Percentiles rank a stretch among this genome's conserved stretches.
These are phyloP conservation scores for Tarsius wallacei DNA, from an alignment of 2,797 vertebrate species.

Conservation along the genomic window DNA sequence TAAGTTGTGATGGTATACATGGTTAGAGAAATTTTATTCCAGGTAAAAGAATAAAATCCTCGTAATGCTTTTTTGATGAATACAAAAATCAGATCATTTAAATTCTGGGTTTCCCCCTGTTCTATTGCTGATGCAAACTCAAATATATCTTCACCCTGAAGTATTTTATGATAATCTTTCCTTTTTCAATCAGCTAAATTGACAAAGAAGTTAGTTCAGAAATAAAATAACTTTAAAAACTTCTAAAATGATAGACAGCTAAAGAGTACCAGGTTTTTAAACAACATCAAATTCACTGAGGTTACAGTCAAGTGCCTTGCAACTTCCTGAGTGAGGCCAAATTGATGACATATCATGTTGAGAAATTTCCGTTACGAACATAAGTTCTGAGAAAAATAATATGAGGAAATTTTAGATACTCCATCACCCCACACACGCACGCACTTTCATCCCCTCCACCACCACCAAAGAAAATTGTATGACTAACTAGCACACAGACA, in stretches of 20 bases:
- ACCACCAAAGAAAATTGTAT: background rate
- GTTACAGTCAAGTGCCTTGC: conserved; percentile 65
- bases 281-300: conserved; percentile 56
- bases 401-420: conserved; percentile 82
- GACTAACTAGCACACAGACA: background rate
- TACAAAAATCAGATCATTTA: conserved; percentile 43
- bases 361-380: conserved; percentile 82
- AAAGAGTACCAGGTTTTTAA: conserved; percentile 45
- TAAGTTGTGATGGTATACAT: background rate
- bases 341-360: conserved; percentile 87
- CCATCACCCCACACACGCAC: background rate
- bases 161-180: background rate
- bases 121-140: background rate
- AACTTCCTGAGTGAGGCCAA: conserved; percentile 83
- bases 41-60: background rate
- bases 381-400: conserved; percentile 88
- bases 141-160: conserved; percentile 25
- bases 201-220: conserved; percentile 22
- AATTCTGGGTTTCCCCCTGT: background rate
- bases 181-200: background rate
- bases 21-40: conserved; percentile 1
- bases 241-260: conserved; percentile 5
- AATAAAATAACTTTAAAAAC: background rate
- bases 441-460: background rate
- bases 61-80: background rate